Conservation (phyloP, 1,140 invertebrate species). For the Triops longicaudatus region DNA sequence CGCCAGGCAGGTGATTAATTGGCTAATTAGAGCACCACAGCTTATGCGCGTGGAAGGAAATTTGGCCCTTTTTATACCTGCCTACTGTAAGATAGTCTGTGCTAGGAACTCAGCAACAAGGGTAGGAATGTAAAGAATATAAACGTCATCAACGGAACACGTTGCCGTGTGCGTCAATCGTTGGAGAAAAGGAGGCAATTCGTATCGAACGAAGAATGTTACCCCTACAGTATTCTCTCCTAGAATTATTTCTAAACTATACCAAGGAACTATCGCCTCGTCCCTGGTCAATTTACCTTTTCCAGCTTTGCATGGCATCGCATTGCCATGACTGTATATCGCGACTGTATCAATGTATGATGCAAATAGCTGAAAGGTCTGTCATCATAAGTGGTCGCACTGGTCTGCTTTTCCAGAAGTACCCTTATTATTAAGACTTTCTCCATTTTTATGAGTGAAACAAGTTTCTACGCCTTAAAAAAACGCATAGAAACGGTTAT, state of each 20-base stretch:
- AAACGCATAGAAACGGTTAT: too few relatives aligned
- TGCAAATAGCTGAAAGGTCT: background rate
- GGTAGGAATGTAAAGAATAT: background rate
- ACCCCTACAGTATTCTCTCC: too few relatives aligned
- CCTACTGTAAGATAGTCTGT: too few relatives aligned
- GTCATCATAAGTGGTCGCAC: background rate
- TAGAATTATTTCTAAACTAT: too few relatives aligned
- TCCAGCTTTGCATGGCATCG: background rate
- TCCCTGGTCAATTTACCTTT: too few relatives aligned
- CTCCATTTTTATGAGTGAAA: too few relatives aligned
- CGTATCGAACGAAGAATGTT: background rate
- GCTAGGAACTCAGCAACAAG: background rate
- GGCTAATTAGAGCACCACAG: background rate
- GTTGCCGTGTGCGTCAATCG: background rate
- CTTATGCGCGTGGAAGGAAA: background rate
- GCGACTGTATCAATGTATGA: background rate
- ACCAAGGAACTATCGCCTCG: too few relatives aligned
- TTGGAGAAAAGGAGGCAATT: slow-evolving; percentile 16
- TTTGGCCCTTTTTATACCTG: background rate
- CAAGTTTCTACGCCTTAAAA: too few relatives aligned
- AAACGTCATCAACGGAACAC: background rate
- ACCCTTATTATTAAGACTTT: too few relatives aligned
- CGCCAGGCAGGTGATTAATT: background rate
- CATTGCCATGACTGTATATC: background rate
- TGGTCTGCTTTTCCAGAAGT: too few relatives aligned